Base-by-base conservation (phyloP, 2,888 invertebrate genomes). In the Abrostola tripartita region DNA sequence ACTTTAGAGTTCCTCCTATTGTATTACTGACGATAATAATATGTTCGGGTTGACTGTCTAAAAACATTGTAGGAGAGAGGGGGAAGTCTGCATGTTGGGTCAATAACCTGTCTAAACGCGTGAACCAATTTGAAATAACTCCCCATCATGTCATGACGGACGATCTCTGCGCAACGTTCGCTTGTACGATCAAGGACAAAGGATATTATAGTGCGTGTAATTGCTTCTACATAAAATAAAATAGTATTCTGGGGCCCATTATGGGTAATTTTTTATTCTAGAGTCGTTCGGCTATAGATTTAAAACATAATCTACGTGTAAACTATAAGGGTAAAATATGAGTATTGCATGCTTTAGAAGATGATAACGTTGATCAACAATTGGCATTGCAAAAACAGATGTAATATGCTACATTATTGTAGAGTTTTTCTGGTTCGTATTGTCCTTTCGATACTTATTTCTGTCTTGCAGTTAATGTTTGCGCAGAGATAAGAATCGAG, bases 91-190 rank as follows among this genome's bases (percentile, higher is more conserved):
- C 24, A 80, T 85, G 83, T 69, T 81, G 84, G 92, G 92, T 90
- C 91, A 86, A 84, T 90, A 85, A 93, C 89, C 92, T 83, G 44
- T 14, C 14, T 44, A 83, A 71, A 82, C 81, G 86, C 86, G 84
- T 92, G 87, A 90, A 91, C 90, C 88, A 90, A 90, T 92, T 91
- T 86, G 84, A 87, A 88, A 84, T 87, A 88, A 86, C 87, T 84
- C 85, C 81, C 79, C 76, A 79, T 81, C 76, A 81, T 74, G 82
- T 83, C 74, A 81, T 85, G 85, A 83, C 78, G 71, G 79, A 81
- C 82, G 81, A 78, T 76, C 76, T 71, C 69, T 66, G 69, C 68
- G 60, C 64, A 71, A 72, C 77, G 74, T 77, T 76, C 69, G 60
- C 64, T 24, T 75, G 65, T 71, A 71, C 69, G 67, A 72, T 78